phyloP scores from a whole-genome alignment of 92 coral and sea anemone genomes.

The Meandrina meandrites region DNA sequence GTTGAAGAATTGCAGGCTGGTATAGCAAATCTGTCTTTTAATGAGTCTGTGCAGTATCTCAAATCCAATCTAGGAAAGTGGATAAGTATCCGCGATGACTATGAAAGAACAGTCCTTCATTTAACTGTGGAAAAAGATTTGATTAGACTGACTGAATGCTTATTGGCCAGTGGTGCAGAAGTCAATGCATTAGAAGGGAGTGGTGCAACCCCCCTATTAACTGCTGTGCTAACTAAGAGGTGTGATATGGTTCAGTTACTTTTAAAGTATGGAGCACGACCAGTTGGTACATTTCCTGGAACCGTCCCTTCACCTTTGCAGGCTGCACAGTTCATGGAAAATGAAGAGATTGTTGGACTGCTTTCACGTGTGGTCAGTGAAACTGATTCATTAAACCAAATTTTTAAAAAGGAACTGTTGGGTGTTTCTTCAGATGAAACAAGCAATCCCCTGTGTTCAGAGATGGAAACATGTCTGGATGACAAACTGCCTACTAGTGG shows the following conservation, averaged over 20 bases:
- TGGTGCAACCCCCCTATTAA: conserved; percentile 30
- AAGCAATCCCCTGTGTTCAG: background rate
- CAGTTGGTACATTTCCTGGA: conserved; percentile 41
- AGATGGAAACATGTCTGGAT: background rate
- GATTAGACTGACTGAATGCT: conserved; percentile 24
- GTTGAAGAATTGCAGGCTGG: no score
- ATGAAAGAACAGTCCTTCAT: conserved; percentile 21
- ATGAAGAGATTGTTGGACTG: background rate
- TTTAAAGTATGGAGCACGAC: conserved; percentile 32
- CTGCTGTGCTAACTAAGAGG: conserved; percentile 22
- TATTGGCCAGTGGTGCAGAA: conserved; percentile 26
- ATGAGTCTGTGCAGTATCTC: background rate
- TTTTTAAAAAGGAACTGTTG: conserved; percentile 3
- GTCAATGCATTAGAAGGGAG: conserved; percentile 40
- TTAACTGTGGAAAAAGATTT: conserved; percentile 24
- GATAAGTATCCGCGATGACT: conserved; percentile 25
- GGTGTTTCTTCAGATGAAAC: background rate
- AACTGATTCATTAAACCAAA: background rate
- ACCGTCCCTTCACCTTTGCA: conserved; percentile 28
- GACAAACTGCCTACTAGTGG: conserved; percentile 4
- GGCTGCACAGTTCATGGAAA: conserved; percentile 30
- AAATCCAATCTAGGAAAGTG: conserved; percentile 8
- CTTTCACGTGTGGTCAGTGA: background rate
- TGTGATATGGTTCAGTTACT: conserved; percentile 22
- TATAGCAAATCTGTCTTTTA: conserved; percentile 9